Evolutionary conservation across 1,140 invertebrate genomes (phyloP).

Genomic region (Polypedilum vanderplanki): DNA sequence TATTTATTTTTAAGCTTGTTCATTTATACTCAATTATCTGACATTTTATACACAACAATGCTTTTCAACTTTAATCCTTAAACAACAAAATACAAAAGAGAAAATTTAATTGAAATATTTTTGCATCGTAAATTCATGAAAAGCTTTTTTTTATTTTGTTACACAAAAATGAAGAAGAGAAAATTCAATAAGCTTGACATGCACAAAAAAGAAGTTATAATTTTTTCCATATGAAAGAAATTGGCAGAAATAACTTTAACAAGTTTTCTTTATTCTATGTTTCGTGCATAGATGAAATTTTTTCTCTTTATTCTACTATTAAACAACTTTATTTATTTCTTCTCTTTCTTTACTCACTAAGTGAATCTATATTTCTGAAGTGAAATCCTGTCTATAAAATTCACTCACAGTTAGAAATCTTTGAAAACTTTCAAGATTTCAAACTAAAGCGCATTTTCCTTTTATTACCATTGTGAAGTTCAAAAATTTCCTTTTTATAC

Average conservation of each 20-base stretch:
- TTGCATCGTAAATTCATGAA: neutral
- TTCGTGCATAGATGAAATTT: neutral
- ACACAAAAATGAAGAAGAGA: neutral
- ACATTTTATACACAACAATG: no score
- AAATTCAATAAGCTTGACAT: slow-evolving; percentile 1
- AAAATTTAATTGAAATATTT: slow-evolving; percentile 20
- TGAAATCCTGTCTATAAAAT: neutral
- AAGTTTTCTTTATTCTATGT: neutral
- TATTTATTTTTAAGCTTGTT: no score
- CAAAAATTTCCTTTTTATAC: no score
- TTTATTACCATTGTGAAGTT: no score
- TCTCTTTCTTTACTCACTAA: neutral
- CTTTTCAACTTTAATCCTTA: no score
- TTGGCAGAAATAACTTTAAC: neutral
- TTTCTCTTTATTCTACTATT: neutral
- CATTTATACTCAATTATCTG: no score
- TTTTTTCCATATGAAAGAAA: neutral
- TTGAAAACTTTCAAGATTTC: no score
- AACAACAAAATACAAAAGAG: neutral
- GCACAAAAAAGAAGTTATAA: neutral
- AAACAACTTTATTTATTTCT: neutral
- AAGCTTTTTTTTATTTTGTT: neutral
- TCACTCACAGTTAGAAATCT: neutral
- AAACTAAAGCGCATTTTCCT: no score
- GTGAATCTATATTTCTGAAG: slow-evolving; percentile 5